phyloP scores from a whole-genome alignment of 2,113 vertebrate genomes.

The Gymnogyps californianus region DNA sequence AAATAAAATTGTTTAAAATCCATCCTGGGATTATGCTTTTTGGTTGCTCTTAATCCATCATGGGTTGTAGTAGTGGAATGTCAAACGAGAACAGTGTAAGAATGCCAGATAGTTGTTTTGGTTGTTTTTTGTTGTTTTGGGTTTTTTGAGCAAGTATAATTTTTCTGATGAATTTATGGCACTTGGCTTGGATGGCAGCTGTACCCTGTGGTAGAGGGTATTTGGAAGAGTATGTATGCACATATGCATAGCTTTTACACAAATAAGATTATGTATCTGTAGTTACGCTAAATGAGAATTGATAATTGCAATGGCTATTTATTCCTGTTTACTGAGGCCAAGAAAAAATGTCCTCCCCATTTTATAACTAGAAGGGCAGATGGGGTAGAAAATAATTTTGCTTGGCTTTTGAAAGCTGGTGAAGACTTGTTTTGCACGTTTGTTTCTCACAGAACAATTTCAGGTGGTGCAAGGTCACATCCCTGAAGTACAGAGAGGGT shows the following conservation, averaged over 20 bases:
- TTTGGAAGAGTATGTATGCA: not conserved
- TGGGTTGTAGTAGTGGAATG: not conserved
- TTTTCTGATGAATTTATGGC: not conserved
- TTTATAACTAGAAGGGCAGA: not conserved
- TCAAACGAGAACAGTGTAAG: not conserved
- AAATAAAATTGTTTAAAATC: not conserved
- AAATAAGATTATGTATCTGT: not conserved
- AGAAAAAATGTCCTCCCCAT: not conserved
- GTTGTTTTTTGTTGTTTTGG: fast-evolving
- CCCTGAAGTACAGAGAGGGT: not conserved
- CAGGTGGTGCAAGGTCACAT: not conserved
- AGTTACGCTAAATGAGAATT: not conserved
- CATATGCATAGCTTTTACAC: not conserved
- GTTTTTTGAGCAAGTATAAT: not conserved
- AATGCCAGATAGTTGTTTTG: not conserved
- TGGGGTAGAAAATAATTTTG: not conserved
- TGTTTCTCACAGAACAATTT: not conserved
- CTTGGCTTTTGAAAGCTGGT: not conserved
- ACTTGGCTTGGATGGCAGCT: not conserved
- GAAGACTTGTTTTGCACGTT: not conserved
- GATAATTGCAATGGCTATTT: not conserved
- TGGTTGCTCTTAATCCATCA: not conserved
- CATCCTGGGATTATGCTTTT: not conserved
- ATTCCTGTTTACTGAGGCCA: not conserved
- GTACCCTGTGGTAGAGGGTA: not conserved